Evolutionary conservation across 2,113 vertebrate species (phyloP).

Genomic region (Podilymbus podiceps): DNA sequence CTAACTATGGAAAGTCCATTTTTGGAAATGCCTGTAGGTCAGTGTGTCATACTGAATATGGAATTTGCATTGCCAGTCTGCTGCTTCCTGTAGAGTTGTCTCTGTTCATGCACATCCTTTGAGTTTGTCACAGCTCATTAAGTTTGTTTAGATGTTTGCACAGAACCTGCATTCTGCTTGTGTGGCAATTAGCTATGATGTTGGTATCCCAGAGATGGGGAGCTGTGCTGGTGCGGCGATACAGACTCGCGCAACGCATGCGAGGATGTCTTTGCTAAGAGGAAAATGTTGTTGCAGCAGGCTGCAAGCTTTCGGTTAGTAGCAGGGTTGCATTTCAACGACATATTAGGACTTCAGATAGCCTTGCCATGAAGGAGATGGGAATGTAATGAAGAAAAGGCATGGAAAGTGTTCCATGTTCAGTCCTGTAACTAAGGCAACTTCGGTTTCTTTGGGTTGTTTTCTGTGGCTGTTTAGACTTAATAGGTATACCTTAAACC

Average conservation of each 20-base stretch:
- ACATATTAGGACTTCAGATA: not conserved
- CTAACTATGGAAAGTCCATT: not conserved
- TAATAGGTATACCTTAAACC: not conserved
- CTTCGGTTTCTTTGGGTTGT: not conserved
- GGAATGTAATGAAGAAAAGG: conserved; percentile 5
- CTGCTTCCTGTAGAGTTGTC: not conserved
- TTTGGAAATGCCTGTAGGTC: not conserved
- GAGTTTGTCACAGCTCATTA: not conserved
- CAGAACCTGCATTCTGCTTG: not conserved
- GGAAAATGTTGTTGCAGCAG: conserved; percentile 24
- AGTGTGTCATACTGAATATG: not conserved
- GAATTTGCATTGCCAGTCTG: not conserved
- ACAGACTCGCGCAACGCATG: not conserved
- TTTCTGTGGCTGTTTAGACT: not conserved
- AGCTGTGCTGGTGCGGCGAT: conserved; percentile 8
- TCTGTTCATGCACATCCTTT: not conserved
- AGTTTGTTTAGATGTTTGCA: not conserved
- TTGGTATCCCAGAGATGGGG: not conserved
- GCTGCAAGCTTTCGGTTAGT: conserved; percentile 39
- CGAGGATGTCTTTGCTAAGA: not conserved
- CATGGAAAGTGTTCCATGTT: not conserved
- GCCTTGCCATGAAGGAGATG: not conserved
- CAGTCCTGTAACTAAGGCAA: not conserved
- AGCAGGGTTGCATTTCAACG: not conserved
- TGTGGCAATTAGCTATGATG: not conserved